phyloP scores from a whole-genome alignment of 2,888 invertebrate species.

The Mystacides longicornis region DNA sequence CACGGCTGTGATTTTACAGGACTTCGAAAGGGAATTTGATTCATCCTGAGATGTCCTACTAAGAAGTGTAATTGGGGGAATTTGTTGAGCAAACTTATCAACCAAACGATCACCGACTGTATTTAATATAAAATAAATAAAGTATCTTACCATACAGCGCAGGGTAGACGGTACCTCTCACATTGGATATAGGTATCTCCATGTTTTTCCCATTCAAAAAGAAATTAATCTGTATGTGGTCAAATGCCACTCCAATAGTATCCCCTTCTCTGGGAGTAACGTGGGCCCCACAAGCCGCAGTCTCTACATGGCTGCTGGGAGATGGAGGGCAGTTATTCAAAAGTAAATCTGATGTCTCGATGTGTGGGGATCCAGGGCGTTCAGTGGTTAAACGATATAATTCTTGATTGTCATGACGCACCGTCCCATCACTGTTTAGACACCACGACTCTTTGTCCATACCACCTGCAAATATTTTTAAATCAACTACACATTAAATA shows the following conservation, averaged over 20 bases:
- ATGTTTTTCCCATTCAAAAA: slow-evolving; percentile 86
- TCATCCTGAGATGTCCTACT: too few relatives aligned
- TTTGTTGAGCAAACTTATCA: too few relatives aligned
- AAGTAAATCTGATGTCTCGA: slow-evolving; percentile 36
- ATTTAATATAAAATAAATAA: not conserved
- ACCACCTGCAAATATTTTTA: slow-evolving; percentile 60
- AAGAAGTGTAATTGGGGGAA: too few relatives aligned
- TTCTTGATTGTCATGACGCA: slow-evolving; percentile 78
- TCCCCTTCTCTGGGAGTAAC: slow-evolving; percentile 83
- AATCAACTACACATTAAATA: too few relatives aligned
- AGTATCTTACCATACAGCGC: slow-evolving; percentile 73
- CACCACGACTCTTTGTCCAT: slow-evolving; percentile 90
- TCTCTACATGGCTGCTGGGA: slow-evolving; percentile 30
- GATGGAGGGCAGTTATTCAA: slow-evolving; percentile 35
- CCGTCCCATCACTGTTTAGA: slow-evolving; percentile 79
- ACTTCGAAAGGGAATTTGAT: too few relatives aligned
- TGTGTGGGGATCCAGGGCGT: slow-evolving; percentile 37
- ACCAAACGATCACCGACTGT: too few relatives aligned
- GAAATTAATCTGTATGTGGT: slow-evolving; percentile 93
- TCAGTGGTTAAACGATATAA: slow-evolving; percentile 55
- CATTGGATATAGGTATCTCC: slow-evolving; percentile 77
- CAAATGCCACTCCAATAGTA: slow-evolving; percentile 87
- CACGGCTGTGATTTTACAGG: too few relatives aligned
- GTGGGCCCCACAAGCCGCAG: slow-evolving; percentile 18
- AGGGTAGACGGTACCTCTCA: slow-evolving; percentile 87